Base-by-base conservation (phyloP, 2,113 vertebrate species). In the Prietella phreatophila region DNA sequence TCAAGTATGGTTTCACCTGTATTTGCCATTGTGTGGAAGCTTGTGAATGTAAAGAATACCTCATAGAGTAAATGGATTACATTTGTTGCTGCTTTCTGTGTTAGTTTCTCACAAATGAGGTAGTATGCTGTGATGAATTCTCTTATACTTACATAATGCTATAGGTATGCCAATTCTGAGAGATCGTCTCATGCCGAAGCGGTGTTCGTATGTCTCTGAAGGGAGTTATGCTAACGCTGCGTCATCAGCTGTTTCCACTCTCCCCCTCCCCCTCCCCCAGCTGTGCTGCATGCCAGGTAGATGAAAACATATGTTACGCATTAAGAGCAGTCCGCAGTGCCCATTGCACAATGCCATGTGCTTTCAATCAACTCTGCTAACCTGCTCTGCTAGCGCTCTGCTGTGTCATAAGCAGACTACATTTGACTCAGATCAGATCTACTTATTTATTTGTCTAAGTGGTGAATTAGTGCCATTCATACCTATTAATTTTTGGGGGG, bases 161-260 rank as follows among this genome's bases (percentile, higher is more conserved):
- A 47, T 88, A 93, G 93, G 93, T 92, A 93, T 93, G 93, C 80
- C 30, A 39, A 36, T 63, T 85, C 71, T 36, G n/a, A 75, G 14
- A 56, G 73, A 88, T 56, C 20, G 15, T 0, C 78, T 85, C 60
- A 81, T 75, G 71, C 89, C 89, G 85, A 89, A 82, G 86, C 25
- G 0, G 39, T 86, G 88, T 87, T 87, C 91, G 80, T 88, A 88
- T 86, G 80, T 86, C 89, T 92, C 89, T 91, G 87, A 84, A 88
- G 84, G 82, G 85, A 84, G 88, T 88, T 85, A 60, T 87, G 87
- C 91, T 93, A 93, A 92, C 94, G 90, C 93, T 88, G 92, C 81
- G 86, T 93, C 94, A 95, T 95, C 94, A 94, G 94, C 94, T 95
- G 94, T 94, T 94, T 95, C 94, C 93, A 91, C 89, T 91, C 60